Conservation (phyloP, 2,888 invertebrate species). For the Vanessa cardui region DNA sequence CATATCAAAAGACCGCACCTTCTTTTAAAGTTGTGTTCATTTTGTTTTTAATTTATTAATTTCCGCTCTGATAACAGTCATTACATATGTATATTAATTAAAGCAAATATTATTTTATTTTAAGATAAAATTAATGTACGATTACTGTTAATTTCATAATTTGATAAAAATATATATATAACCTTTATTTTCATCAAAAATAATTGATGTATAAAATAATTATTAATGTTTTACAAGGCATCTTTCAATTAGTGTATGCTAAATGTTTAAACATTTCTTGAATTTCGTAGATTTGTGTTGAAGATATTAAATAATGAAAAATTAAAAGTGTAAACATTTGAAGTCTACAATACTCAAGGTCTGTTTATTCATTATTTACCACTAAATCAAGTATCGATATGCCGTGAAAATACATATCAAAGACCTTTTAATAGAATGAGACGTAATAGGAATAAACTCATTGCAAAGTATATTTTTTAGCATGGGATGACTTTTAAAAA, state of each 20-base stretch:
- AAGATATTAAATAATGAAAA: not conserved
- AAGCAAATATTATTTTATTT: not conserved
- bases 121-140: too few relatives aligned
- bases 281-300: too few relatives aligned
- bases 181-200: too few relatives aligned
- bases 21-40: not conserved
- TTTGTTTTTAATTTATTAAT: not conserved
- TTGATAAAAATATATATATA: too few relatives aligned
- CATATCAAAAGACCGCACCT: not conserved
- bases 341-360: conserved; percentile 23
- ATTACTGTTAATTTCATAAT: too few relatives aligned
- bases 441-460: not conserved
- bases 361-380: conserved; percentile 13
- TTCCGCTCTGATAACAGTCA: not conserved
- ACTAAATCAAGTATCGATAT: not conserved
- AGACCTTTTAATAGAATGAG: not conserved
- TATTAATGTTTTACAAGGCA: too few relatives aligned
- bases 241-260: too few relatives aligned
- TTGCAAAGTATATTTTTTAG: not conserved
- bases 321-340: conserved; percentile 8
- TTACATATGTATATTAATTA: not conserved
- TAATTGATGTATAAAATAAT: too few relatives aligned
- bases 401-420: not conserved
- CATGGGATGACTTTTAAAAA: not conserved
- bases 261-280: too few relatives aligned